phyloP scores from a whole-genome alignment of 2,113 vertebrate genomes.

The Scytalopus superciliaris region DNA sequence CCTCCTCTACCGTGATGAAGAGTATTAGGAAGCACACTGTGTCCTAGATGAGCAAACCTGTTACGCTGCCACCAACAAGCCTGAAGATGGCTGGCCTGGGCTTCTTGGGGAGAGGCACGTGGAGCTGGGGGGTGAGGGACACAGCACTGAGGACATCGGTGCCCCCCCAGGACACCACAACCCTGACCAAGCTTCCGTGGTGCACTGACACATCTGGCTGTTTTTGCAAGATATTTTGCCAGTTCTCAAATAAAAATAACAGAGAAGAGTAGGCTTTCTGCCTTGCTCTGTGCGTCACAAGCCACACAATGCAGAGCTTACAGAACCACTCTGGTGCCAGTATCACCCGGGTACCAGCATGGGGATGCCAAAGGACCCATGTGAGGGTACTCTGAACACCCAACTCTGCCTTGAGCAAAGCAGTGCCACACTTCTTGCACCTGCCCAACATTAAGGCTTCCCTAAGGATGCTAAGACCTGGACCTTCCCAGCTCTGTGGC shows the following conservation, averaged over 20 bases:
- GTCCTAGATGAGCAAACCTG: background rate
- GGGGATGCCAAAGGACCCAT: accelerated
- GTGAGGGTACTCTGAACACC: accelerated
- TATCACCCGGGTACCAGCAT: accelerated
- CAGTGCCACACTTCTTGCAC: background rate
- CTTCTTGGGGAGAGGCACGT: background rate
- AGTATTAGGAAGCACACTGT: background rate
- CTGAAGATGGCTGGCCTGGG: accelerated
- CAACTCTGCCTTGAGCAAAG: background rate
- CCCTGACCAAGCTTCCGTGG: accelerated
- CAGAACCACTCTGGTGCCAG: accelerated
- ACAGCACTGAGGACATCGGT: accelerated
- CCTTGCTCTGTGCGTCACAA: background rate
- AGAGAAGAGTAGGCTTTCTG: background rate
- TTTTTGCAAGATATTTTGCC: background rate
- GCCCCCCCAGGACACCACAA: accelerated
- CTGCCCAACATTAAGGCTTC: accelerated
- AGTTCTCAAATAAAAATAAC: background rate
- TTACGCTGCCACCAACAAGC: background rate
- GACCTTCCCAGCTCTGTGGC: background rate
- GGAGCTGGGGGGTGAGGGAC: background rate
- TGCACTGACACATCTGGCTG: accelerated
- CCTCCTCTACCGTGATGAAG: background rate
- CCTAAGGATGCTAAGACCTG: accelerated
- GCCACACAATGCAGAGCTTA: background rate